Evolutionary conservation across 2,797 vertebrate species (phyloP).

Genomic region (Sylvilagus floridanus): DNA sequence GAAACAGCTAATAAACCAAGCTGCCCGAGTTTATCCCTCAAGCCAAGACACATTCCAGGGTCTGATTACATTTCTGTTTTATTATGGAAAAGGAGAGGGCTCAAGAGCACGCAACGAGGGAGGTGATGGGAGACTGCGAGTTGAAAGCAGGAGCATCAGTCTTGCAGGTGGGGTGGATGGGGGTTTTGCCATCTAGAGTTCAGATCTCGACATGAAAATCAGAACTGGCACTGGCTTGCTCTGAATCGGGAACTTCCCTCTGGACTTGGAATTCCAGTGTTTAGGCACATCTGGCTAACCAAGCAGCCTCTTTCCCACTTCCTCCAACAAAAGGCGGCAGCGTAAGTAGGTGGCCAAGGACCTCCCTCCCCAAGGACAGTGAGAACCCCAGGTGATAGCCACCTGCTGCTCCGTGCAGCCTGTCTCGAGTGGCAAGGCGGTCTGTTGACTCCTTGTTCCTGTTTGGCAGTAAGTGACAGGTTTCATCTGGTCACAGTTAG

Average conservation of each 20-base stretch:
- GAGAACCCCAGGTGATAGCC: not conserved
- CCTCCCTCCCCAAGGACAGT: not conserved
- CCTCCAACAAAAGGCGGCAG: not conserved
- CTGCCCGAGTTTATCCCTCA: conserved; percentile 82
- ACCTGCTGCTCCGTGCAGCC: fast-evolving
- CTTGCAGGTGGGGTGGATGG: not conserved
- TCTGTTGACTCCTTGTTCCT: not conserved
- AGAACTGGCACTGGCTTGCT: not conserved
- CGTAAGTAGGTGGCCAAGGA: not conserved
- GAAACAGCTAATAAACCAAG: conserved; percentile 87
- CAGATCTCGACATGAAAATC: not conserved
- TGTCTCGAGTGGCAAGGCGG: not conserved
- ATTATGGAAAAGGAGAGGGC: conserved; percentile 63
- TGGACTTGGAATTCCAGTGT: not conserved
- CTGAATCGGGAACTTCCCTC: not conserved
- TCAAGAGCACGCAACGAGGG: not conserved
- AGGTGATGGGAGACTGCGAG: not conserved
- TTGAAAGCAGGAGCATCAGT: not conserved
- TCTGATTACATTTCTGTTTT: conserved; percentile 84
- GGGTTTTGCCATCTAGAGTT: not conserved
- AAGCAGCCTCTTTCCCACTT: not conserved
- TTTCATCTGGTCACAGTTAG: not conserved
- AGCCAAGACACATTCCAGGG: conserved; percentile 86
- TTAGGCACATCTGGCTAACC: not conserved
- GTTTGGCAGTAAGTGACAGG: not conserved